Base-by-base conservation (phyloP, 2,113 vertebrate genomes). In the Corvus cornix region DNA sequence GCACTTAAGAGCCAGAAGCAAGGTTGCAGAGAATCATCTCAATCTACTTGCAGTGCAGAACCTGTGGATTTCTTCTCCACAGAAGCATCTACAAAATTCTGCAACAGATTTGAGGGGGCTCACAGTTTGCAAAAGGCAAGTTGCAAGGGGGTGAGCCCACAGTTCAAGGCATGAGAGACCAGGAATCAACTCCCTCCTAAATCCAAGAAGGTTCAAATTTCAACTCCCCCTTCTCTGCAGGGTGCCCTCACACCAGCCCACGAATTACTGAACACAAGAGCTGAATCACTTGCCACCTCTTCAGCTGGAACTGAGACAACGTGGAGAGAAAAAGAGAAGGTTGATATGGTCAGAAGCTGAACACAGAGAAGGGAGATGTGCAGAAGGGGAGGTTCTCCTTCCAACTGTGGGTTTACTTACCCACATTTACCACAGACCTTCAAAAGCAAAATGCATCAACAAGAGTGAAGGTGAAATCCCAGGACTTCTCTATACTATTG, bases 101-200 rank as follows among this genome's bases (percentile, higher is more conserved):
- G 6, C 24, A 39, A 24, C 33, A 44, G 59, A 51, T 70, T 10
- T 48, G 69, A 93, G 15, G 39, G 22, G 22, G 10, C 14, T 84
- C 5, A 2, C 0, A 0, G n/a, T 62, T 76, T 62, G 68, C 64
- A 67, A 51, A 77, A 70, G 37, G 39, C 26, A 64, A 24, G 35
- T 62, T 39, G n/a, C 35, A 74, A 74, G 26, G 18, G 46, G 23
- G 8, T 14, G 22, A 80, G 27, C 13, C 17, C 11, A 20, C 1
- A 1, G 9, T 27, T 56, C 27, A 62, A 48, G 15, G n/a, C 22
- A 43, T 0, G 0, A 75, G 33, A 82, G 22, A 73, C 26, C 22
- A n/a, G 48, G 30, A 74, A 70, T 39, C 21, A 59, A 33, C 21
- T 43, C 18, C 43, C 10, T 75, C 62, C 85, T 69, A 79, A 87